These are phyloP conservation scores for Graphium colonna DNA, from an alignment of 2,888 invertebrate species.

Conservation along the genomic window DNA sequence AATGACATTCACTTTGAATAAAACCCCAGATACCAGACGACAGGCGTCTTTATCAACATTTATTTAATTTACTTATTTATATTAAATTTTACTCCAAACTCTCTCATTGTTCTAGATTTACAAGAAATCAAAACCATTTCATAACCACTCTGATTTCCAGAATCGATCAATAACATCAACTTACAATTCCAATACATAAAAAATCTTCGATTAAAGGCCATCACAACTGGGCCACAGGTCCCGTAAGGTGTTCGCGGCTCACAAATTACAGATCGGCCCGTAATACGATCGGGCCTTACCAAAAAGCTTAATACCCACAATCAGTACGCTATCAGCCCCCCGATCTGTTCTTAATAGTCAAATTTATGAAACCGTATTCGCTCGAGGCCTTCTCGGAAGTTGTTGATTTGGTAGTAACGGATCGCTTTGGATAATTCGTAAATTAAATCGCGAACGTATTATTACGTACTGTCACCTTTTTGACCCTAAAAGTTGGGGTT, in stretches of 20 bases:
- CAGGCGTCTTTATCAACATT: too few relatives aligned
- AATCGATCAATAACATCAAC: slow-evolving; percentile 5
- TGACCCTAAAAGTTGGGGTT: neutral
- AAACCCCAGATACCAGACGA: too few relatives aligned
- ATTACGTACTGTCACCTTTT: neutral
- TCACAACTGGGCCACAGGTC: slow-evolving; percentile 35
- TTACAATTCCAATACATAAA: slow-evolving; percentile 6
- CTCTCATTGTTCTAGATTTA: too few relatives aligned
- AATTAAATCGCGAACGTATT: neutral
- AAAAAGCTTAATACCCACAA: slow-evolving; percentile 26
- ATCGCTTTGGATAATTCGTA: neutral
- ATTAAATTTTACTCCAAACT: too few relatives aligned
- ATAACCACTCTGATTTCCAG: slow-evolving; percentile 6
- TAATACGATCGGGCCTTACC: slow-evolving; percentile 23
- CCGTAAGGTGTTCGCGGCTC: slow-evolving; percentile 31
- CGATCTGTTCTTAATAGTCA: slow-evolving; percentile 24
- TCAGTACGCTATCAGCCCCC: slow-evolving; percentile 17
- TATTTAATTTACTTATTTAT: too few relatives aligned
- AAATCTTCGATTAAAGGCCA: slow-evolving; percentile 29
- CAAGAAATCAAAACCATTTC: too few relatives aligned
- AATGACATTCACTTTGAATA: too few relatives aligned
- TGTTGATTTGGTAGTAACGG: neutral
- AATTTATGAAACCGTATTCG: slow-evolving; percentile 33
- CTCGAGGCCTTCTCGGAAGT: slow-evolving; percentile 24
- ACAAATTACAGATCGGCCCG: slow-evolving; percentile 34